Percentiles rank a stretch among this genome's conserved stretches.
phyloP scores from a whole-genome alignment of 2,888 invertebrate species.

The Nephrotoma guestfalica region DNA sequence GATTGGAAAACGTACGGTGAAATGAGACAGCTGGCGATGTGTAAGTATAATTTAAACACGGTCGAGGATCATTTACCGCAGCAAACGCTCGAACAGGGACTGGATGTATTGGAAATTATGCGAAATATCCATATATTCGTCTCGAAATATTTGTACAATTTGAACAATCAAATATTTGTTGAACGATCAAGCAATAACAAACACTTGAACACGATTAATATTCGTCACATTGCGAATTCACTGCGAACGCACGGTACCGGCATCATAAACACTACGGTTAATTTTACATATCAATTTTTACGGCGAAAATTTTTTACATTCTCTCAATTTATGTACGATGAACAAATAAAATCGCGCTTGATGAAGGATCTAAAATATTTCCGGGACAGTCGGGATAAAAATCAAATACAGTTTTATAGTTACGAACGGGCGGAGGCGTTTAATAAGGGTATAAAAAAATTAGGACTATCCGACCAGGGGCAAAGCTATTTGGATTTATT shows the following conservation, averaged over 20 bases:
- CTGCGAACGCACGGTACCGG: constrained; percentile 94
- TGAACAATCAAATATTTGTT: constrained; percentile 92
- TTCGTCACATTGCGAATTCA: constrained; percentile 90
- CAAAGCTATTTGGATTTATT: constrained; percentile 87
- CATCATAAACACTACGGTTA: constrained; percentile 88
- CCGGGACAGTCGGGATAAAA: constrained; percentile 51
- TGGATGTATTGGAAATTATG: constrained; percentile 95
- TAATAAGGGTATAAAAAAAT: constrained; percentile 74
- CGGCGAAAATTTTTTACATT: constrained; percentile 85
- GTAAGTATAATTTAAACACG: constrained; percentile 65
- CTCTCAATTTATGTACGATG: constrained; percentile 95
- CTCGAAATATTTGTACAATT: constrained; percentile 82
- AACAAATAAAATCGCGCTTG: constrained; percentile 89
- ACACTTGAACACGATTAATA: constrained; percentile 88
- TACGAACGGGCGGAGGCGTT: constrained; percentile 90
- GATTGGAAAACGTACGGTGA: constrained; percentile 97
- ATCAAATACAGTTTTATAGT: constrained; percentile 50
- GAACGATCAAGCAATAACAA: constrained; percentile 85
- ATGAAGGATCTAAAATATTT: constrained; percentile 77
- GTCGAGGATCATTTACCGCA: constrained; percentile 91
- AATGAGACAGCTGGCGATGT: constrained; percentile 84
- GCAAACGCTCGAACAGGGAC: constrained; percentile 91
- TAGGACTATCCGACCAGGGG: constrained; percentile 70
- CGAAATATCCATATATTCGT: constrained; percentile 92
- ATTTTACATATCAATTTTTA: constrained; percentile 87